These are phyloP conservation scores for Hybos culiciformis DNA, from an alignment of 2,888 invertebrate genomes.

Conservation along the genomic window DNA sequence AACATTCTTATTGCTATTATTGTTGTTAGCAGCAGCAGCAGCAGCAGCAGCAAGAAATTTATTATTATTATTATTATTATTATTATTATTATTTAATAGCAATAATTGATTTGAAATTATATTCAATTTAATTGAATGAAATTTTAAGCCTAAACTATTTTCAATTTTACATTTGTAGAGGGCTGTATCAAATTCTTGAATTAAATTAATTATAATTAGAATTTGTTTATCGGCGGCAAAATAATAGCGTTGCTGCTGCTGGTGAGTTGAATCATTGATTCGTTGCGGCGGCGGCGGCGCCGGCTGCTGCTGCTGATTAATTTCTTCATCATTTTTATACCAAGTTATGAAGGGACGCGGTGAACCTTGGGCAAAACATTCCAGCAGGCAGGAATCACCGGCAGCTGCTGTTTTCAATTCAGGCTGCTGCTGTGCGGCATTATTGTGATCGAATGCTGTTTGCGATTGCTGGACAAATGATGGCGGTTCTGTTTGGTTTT, in stretches of 20 bases:
- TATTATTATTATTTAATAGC: no score
- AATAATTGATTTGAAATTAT: no score
- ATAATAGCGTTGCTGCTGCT: constrained; percentile 57
- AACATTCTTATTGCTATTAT: constrained; percentile 25
- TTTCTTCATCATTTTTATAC: constrained; percentile 66
- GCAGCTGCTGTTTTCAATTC: constrained; percentile 58
- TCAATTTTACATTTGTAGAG: constrained; percentile 81
- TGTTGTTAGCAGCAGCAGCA: no score
- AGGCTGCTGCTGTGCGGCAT: no score
- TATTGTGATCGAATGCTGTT: no score
- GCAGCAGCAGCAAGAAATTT: no score
- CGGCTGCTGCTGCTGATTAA: constrained; percentile 39
- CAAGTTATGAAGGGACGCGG: constrained; percentile 71
- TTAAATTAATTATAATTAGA: constrained; percentile 71
- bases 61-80: background rate
- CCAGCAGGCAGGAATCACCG: constrained; percentile 74
- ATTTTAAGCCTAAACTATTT: constrained; percentile 65
- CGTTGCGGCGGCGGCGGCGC: constrained; percentile 19
- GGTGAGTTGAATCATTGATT: no score
- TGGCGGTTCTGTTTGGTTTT: constrained; percentile 54
- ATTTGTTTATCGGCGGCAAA: constrained; percentile 79
- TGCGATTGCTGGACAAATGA: constrained; percentile 76
- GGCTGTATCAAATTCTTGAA: constrained; percentile 65
- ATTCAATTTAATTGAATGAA: constrained; percentile 33
- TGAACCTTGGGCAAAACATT: constrained; percentile 75